phyloP scores from a whole-genome alignment of 64 coral and sea anemone genomes.

The Cladopsammia gracilis region DNA sequence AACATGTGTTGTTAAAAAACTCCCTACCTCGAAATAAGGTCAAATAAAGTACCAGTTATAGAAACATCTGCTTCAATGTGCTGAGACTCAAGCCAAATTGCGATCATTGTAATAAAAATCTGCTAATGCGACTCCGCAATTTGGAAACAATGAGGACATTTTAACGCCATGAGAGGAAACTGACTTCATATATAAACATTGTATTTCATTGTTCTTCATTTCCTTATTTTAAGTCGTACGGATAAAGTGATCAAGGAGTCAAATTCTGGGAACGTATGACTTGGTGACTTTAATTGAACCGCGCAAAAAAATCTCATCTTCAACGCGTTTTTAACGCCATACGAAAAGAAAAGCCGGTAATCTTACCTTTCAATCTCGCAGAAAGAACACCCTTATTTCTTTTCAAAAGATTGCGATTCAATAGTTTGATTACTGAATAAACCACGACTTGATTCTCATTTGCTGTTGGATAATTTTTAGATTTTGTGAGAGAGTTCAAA shows the following conservation, averaged over 20 bases:
- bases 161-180: background rate
- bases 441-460: background rate
- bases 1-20: constrained; percentile 32
- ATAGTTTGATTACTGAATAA: constrained; percentile 15
- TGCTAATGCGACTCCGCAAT: background rate
- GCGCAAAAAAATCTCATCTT: background rate
- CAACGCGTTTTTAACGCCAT: too few species aligned
- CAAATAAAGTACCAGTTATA: constrained; percentile 34
- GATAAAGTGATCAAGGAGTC: background rate
- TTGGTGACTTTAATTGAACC: background rate
- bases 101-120: constrained; percentile 12
- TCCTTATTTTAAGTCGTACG: background rate
- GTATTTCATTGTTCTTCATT: background rate
- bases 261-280: background rate
- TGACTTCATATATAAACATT: background rate
- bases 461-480: background rate
- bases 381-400: background rate
- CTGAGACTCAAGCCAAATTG: background rate
- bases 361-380: background rate
- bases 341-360: background rate
- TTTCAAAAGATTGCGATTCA: constrained; percentile 5
- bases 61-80: constrained; percentile 2
- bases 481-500: background rate
- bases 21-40: constrained; percentile 44
- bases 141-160: constrained; percentile 1